Evolutionary conservation across 1,140 invertebrate genomes (phyloP), one percentile per base, ranked within the genome.

Genomic region (Eulimnadia texana): DNA sequence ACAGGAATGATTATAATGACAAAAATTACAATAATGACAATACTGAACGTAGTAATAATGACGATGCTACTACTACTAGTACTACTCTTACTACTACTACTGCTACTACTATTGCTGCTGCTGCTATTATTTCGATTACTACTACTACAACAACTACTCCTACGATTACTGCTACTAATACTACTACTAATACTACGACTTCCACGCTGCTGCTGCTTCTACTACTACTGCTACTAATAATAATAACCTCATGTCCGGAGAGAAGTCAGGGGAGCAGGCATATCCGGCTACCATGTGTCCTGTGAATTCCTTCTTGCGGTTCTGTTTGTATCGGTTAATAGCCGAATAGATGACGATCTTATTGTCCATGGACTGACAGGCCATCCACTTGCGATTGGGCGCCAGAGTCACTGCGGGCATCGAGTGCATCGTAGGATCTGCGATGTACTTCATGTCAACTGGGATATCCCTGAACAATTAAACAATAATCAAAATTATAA

Each of bases 231-330:
- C n/a, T n/a, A n/a, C n/a, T n/a, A n/a, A n/a, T n/a, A n/a, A n/a
- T n/a, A n/a, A 70, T 58, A 76, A 90, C 85, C 86, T 94, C 93
- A 98, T 98, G 74, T 99, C 96, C 0, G 97, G 96, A 0, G 94
- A 97, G 72, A 97, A 99, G 72, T 99, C 95, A 2, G 97, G 76
- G 3, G 85, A 83, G 72, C 97, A 99, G 0, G 97, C 95, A 78
- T 99, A 99, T 2, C 97, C 97, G 29, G 97, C 90, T 22, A 98
- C 95, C 93, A 99, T 99, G 72, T 99, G 97, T 0, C 97, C 96
- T 0, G 85, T 88, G 72, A 99, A 99, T 0, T 88, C 88, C 74
- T 99, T 99, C 72, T 99, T 99, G 3, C 93, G 79, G 73, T 98
- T 97, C 77, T 95, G 84, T 76, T 97, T 97, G 72, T 99, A 96